Conservation (phyloP, 1,140 invertebrate species). For the Pseudomyrmex sp. region DNA sequence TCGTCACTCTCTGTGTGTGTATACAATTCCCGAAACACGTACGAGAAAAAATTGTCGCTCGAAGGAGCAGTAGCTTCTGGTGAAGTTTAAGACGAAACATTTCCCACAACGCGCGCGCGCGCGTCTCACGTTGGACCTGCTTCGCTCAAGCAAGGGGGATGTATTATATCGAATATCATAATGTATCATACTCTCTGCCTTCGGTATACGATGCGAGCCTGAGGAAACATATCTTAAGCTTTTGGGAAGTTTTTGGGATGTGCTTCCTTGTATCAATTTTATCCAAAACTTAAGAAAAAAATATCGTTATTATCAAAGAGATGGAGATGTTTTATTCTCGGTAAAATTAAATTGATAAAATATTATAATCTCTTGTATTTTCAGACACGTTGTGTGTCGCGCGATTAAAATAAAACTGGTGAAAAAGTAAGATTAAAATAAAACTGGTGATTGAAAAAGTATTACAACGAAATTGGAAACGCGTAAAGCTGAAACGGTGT, state of each 20-base stretch:
- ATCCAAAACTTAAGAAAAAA: not conserved
- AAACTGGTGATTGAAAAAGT: not conserved
- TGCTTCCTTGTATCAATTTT: conserved; percentile 3
- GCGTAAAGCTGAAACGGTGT: not conserved
- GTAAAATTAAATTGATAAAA: not conserved
- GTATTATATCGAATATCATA: conserved; percentile 68
- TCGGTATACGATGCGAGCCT: not conserved
- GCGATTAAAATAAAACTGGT: not conserved
- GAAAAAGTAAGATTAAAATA: not conserved
- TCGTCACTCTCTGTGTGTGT: conserved; percentile 37
- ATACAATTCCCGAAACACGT: not conserved
- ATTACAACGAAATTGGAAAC: not conserved
- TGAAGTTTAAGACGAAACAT: conserved; percentile 45
- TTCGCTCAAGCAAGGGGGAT: conserved; percentile 10
- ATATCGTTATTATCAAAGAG: conserved; percentile 10
- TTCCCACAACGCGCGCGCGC: not conserved
- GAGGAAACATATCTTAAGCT: conserved; percentile 21
- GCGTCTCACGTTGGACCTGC: conserved; percentile 37
- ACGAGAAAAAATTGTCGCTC: conserved; percentile 27
- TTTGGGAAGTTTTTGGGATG: not conserved
- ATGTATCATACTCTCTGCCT: conserved; percentile 65
- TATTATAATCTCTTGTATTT: too few relatives aligned
- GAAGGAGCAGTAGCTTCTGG: fast-evolving
- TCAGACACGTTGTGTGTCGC: not conserved
- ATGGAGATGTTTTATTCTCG: not conserved